Evolutionary conservation across 2,113 vertebrate species (phyloP), one percentile per base, ranked within the genome.

Genomic region (Reinhardtius hippoglossoides): DNA sequence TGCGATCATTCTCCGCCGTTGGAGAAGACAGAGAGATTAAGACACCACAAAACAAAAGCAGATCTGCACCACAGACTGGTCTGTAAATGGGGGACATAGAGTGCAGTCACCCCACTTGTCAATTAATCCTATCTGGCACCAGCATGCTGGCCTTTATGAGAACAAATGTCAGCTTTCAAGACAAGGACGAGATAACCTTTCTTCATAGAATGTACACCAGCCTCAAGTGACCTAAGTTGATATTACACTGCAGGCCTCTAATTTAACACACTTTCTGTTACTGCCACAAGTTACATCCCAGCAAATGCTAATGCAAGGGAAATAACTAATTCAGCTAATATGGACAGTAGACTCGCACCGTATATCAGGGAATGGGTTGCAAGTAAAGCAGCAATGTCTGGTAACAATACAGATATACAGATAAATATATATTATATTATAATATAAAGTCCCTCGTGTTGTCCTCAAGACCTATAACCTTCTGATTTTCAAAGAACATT

Each of bases 141-240:
- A 69, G 82, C 82, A 87, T 74, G 68, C 83, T 91, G 92, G 89
- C 91, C 89, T 94, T 94, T 94, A 92, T 91, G 88, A 91, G 90
- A 91, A 93, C 88, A 94, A 94, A 94, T 94, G 91, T 92, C 91
- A 94, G 86, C 90, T 88, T 90, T 93, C 88, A 90, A 84, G 78
- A 84, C 87, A 92, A 94, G 92, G 91, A 94, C 87, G 59, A 81
- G 79, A 91, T 91, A 94, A 92, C 92, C 93, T 94, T 94, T 94
- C 89, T 83, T 90, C 88, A 91, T 76, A 76, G 79, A 90, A 81
- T 44, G 61, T 78, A 76, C 83, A 85, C 64, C 74, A 77, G 69
- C 79, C 74, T 71, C 76, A 66, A 26, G 83, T 74, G 56, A 86
- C 79, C 80, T 59, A 44, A 37, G 18, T 9, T 72, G 82, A 79